A percentile compares a stretch with the other conserved stretches of the same genome.
phyloP scores from a whole-genome alignment of 2,113 vertebrate genomes.

The Myanophis thanlyinensis region DNA sequence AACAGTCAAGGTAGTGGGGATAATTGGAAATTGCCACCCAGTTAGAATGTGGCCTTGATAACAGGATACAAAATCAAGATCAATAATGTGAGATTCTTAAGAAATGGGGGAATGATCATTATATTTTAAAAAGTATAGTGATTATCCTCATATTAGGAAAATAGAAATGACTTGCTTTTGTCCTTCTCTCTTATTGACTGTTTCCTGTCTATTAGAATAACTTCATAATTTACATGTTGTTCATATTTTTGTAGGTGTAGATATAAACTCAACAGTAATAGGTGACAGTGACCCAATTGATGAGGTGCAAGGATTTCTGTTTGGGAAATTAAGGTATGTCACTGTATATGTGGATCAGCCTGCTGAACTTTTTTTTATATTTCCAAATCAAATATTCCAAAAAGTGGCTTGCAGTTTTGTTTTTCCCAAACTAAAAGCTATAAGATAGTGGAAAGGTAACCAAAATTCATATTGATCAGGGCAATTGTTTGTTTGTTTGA shows the following conservation, averaged over 20 bases:
- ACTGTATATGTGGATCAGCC: not conserved
- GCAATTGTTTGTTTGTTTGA: not conserved
- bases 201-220: not conserved
- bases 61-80: not conserved
- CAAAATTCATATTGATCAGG: not conserved
- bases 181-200: not conserved
- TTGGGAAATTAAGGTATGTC: conserved; percentile 92
- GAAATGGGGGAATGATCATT: not conserved
- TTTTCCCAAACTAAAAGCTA: not conserved
- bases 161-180: not conserved
- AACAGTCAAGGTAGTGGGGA: not conserved
- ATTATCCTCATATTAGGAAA: not conserved
- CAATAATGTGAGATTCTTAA: not conserved
- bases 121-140: not conserved
- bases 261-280: conserved; percentile 88
- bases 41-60: not conserved
- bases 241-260: conserved; percentile 73
- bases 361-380: not conserved
- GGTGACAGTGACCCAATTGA: conserved; percentile 92
- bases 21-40: not conserved
- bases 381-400: not conserved
- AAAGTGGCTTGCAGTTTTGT: not conserved
- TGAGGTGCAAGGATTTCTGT: conserved; percentile 97
- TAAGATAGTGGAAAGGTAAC: not conserved
- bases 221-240: not conserved